Evolutionary conservation across 2,113 vertebrate genomes (phyloP), one percentile per base, ranked within the genome.

Genomic region (Neofelis nebulosa): DNA sequence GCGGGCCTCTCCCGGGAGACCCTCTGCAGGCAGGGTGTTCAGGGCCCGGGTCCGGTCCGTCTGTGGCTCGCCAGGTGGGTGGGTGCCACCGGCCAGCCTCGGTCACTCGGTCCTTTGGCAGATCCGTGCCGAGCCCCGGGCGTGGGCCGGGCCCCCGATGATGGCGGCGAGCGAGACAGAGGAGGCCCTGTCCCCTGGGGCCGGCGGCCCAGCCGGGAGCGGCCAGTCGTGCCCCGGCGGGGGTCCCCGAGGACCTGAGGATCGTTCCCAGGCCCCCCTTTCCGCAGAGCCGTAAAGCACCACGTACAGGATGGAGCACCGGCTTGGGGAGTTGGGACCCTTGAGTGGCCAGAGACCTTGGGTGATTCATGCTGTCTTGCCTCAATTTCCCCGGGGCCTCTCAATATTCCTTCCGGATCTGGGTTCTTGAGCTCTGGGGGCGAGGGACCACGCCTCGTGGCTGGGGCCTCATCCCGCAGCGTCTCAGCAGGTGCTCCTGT

Each of bases 261-360:
- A 14, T n/a, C 16, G 6, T 88, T 33, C 29, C 2, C 57, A 61
- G 85, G 27, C 27, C 21, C 19, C 52, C 36, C 63, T 52, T 38
- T 29, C 6, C 1, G 12, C 5, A 11, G 38, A 18, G 41, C 95
- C 29, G 0, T 9, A 29, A 21, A 81, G 36, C 19, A 3, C 50
- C n/a, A 0, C 5, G 27, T 10, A 50, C 11, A 0, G 2, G 0
- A 7, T 2, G 9, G 68, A 2, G 38, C 2, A 0, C 18, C 3
- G 3, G 50, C 19, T 41, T 41, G 69, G 88, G 65, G n/a, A 31
- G 45, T 74, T 9, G 6, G 14, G 38, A 5, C 0, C 0, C 65
- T 57, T 4, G 7, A 16, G 23, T 45, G 36, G 38, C 68, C 23
- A 50, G 29, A 33, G 33, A 27, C 71, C 31, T 29, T 8, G 18